Evolutionary conservation across 2,888 invertebrate genomes (phyloP).

Genomic region (Julus scanicus): DNA sequence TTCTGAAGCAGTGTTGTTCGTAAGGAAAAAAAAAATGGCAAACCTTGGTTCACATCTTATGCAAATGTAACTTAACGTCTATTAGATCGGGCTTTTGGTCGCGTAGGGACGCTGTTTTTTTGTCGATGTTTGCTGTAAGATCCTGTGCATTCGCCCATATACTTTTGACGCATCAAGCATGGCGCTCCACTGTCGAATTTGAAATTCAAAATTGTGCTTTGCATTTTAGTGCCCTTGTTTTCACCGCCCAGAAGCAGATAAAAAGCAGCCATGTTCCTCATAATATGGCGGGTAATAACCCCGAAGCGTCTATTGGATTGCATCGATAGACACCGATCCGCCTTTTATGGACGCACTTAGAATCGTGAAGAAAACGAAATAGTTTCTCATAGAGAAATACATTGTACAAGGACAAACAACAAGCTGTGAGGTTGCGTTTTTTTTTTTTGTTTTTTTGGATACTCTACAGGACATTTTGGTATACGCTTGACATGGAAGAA

Average conservation of each 20-base stretch:
- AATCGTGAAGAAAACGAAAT: neutral
- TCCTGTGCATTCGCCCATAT: neutral
- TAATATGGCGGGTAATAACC: conserved; percentile 10
- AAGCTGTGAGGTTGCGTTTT: neutral
- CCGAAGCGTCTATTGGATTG: conserved; percentile 42
- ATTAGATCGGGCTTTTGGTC: conserved; percentile 10
- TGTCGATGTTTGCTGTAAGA: neutral
- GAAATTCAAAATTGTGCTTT: conserved; percentile 39
- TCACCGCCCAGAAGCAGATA: conserved; percentile 28
- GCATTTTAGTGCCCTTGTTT: conserved; percentile 39
- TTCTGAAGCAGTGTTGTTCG: neutral
- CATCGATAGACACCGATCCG: conserved; percentile 32
- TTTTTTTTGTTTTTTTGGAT: neutral
- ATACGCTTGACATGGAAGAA: neutral
- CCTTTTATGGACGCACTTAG: conserved; percentile 26
- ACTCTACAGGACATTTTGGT: neutral
- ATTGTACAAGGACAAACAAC: neutral
- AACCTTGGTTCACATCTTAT: conserved; percentile 6
- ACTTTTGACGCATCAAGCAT: neutral
- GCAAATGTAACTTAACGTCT: neutral
- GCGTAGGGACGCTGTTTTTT: neutral
- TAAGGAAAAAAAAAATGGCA: too few species aligned
- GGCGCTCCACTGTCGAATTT: conserved; percentile 26
- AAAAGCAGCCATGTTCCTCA: neutral
- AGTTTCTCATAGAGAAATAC: neutral